phyloP scores from a whole-genome alignment of 2,888 invertebrate species.

The Cataglyphis cursor region DNA sequence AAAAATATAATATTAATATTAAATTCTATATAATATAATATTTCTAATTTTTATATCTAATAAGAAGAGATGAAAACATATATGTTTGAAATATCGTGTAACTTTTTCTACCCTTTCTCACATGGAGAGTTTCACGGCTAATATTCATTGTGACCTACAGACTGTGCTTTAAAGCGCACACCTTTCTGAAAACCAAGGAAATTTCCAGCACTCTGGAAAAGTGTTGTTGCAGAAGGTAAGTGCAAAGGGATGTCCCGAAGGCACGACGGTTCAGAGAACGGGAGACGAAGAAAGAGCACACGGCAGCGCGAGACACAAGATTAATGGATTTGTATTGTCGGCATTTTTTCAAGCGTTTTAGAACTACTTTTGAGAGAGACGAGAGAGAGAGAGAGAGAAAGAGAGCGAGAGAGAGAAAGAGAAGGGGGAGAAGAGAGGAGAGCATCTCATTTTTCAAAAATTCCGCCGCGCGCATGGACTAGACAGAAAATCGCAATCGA shows the following conservation, averaged over 20 bases:
- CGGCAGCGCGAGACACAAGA: conserved; percentile 77
- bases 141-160: conserved; percentile 13
- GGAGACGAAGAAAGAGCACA: conserved; percentile 61
- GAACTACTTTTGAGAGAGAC: conserved; percentile 85
- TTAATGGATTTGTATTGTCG: conserved; percentile 87
- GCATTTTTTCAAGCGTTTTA: conserved; percentile 86
- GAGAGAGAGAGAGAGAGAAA: background rate
- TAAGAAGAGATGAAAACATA: background rate
- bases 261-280: conserved; percentile 68
- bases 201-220: conserved; percentile 61
- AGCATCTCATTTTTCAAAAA: conserved; percentile 86
- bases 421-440: conserved; percentile 65
- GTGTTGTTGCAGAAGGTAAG: conserved; percentile 78
- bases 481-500: conserved; percentile 84
- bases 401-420: background rate
- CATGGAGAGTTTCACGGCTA: background rate
- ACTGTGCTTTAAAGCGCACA: conserved; percentile 5
- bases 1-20: background rate
- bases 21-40: background rate
- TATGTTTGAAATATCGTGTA: background rate
- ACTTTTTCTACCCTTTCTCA: background rate
- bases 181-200: conserved; percentile 37
- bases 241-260: conserved; percentile 84
- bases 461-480: conserved; percentile 69
- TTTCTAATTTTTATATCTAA: conserved; percentile 5